Conservation (phyloP, 2,888 invertebrate species). For the Drosophila kambysellisi region DNA sequence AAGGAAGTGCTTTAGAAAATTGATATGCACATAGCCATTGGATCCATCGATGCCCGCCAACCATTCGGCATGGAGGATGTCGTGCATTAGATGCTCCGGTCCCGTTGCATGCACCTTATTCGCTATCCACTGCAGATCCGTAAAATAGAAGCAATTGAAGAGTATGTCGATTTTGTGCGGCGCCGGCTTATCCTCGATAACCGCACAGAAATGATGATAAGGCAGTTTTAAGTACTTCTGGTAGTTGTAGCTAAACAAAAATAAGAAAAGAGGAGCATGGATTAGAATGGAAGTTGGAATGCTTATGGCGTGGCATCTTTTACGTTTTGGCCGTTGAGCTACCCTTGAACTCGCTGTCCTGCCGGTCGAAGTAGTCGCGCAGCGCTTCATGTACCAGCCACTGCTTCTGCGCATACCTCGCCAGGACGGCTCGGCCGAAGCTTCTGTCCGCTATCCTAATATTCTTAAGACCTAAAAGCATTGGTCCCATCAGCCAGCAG, state of each 20-base stretch:
- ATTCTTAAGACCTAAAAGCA: constrained; percentile 83
- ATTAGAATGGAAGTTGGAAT: background rate
- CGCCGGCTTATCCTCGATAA: constrained; percentile 78
- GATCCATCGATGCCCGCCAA: constrained; percentile 57
- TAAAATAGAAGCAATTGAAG: constrained; percentile 89
- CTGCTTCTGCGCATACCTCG: constrained; percentile 81
- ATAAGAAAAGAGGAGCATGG: constrained; percentile 31
- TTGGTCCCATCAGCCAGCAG: constrained; percentile 85
- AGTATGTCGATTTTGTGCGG: constrained; percentile 86
- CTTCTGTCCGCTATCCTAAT: constrained; percentile 84
- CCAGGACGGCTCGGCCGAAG: constrained; percentile 80
- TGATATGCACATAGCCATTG: constrained; percentile 82
- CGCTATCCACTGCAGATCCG: constrained; percentile 91
- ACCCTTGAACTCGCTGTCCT: constrained; percentile 76
- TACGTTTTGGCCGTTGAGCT: constrained; percentile 62
- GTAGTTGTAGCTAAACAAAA: constrained; percentile 88
- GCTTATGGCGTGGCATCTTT: constrained; percentile 19
- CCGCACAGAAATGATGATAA: constrained; percentile 88
- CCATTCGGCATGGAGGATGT: constrained; percentile 87
- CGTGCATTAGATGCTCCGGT: constrained; percentile 91
- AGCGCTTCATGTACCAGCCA: constrained; percentile 82
- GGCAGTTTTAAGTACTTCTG: constrained; percentile 94
- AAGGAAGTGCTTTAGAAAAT: constrained; percentile 88
- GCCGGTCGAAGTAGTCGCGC: constrained; percentile 81
- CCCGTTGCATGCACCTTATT: constrained; percentile 92